Percentiles rank a stretch among this genome's conserved stretches.
Evolutionary conservation across 2,888 invertebrate species (phyloP).

Genomic region (Meteorus colon): DNA sequence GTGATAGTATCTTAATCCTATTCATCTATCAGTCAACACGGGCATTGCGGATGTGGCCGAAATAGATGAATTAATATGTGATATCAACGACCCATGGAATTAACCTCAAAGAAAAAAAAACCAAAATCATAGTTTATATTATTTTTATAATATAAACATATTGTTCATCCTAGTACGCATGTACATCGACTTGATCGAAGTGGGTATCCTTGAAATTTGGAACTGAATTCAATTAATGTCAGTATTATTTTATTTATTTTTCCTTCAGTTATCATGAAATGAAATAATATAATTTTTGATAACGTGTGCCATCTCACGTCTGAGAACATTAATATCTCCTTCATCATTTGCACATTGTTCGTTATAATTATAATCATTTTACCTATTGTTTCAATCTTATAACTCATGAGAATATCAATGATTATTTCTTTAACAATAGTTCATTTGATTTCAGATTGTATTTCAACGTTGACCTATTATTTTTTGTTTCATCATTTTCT

Average conservation of each 20-base stretch:
- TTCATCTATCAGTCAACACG: too few relatives aligned
- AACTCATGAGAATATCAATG: not conserved
- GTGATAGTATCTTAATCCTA: not conserved
- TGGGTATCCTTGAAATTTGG: not conserved
- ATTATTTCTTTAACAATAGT: slow-evolving; percentile 1
- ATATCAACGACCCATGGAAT: not conserved
- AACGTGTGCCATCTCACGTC: not conserved
- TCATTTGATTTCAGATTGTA: not conserved
- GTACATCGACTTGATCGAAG: not conserved
- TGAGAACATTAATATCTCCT: not conserved
- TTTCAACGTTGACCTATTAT: not conserved
- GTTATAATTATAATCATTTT: not conserved
- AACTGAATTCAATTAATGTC: not conserved
- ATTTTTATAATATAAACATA: not conserved
- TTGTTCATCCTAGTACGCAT: not conserved
- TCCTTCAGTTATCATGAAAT: not conserved
- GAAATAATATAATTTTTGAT: not conserved
- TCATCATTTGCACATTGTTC: not conserved
- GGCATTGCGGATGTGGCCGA: too few relatives aligned
- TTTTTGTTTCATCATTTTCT: not conserved
- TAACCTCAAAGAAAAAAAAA: slow-evolving; percentile 9
- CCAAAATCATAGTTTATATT: not conserved
- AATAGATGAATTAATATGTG: not conserved
- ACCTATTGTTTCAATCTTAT: not conserved
- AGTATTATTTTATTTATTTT: not conserved